Conservation (phyloP, 2,113 vertebrate genomes). For the Strigops habroptila region DNA sequence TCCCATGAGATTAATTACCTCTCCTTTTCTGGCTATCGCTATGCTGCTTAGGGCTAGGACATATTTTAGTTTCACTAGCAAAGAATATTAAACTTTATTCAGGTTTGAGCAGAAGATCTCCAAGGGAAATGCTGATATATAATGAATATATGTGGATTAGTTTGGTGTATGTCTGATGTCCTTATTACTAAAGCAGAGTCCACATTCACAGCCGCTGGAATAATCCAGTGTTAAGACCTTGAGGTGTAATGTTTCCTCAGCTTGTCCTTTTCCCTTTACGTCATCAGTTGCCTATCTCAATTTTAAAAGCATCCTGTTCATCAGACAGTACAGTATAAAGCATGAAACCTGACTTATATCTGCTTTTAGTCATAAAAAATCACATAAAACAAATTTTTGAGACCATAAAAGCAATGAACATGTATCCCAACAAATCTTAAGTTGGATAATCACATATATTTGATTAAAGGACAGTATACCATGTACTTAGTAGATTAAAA, state of each 20-base stretch:
- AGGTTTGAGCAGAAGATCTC: neutral
- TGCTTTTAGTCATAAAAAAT: neutral
- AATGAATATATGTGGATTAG: neutral
- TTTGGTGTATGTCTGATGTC: neutral
- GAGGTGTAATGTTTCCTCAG: neutral
- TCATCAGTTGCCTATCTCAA: neutral
- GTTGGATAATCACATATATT: neutral
- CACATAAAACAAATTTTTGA: neutral
- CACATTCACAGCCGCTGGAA: neutral
- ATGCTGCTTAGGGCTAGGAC: neutral
- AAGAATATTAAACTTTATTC: neutral
- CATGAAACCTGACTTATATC: neutral
- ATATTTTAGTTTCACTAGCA: neutral
- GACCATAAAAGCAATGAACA: neutral
- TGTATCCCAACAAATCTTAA: neutral
- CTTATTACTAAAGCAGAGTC: neutral
- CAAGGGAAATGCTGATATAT: neutral
- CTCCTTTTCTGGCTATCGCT: neutral
- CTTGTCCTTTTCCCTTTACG: neutral
- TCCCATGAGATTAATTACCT: neutral
- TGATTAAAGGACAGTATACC: neutral
- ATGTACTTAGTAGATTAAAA: neutral
- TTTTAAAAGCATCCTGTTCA: neutral
- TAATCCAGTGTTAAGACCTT: neutral
- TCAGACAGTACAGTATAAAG: neutral